These are phyloP conservation scores for Lates japonicus DNA, from an alignment of 2,797 vertebrate species.

Conservation along the genomic window DNA sequence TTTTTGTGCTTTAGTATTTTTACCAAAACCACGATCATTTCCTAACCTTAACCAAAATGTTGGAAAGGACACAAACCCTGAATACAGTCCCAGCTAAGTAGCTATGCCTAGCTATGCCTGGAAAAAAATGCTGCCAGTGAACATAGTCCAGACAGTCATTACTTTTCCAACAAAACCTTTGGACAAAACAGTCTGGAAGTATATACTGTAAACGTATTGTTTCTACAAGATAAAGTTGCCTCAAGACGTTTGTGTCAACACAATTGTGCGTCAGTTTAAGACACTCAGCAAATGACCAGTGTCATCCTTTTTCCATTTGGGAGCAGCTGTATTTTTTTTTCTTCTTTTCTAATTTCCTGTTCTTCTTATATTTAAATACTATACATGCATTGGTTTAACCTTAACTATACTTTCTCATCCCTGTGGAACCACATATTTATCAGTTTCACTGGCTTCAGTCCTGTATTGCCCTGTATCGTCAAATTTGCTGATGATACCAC, in stretches of 20 bases:
- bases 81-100: neutral
- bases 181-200: neutral
- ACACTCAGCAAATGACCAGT: neutral
- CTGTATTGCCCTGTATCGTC: neutral
- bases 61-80: too few relatives aligned
- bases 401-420: neutral
- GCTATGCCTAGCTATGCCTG: neutral
- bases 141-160: neutral
- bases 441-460: neutral
- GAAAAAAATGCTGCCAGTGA: neutral
- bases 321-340: neutral
- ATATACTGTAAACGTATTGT: too few relatives aligned
- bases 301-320: neutral
- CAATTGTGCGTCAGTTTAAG: neutral
- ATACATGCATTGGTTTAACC: neutral
- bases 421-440: neutral
- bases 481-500: too few relatives aligned
- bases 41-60: neutral
- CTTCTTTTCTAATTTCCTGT: neutral
- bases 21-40: constrained; percentile 11
- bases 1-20: neutral
- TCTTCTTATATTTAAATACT: neutral
- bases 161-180: constrained; percentile 8
- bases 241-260: neutral
- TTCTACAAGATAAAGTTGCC: neutral